phyloP scores from a whole-genome alignment of 92 coral and sea anemone genomes.

The Epizoanthus rinbou region DNA sequence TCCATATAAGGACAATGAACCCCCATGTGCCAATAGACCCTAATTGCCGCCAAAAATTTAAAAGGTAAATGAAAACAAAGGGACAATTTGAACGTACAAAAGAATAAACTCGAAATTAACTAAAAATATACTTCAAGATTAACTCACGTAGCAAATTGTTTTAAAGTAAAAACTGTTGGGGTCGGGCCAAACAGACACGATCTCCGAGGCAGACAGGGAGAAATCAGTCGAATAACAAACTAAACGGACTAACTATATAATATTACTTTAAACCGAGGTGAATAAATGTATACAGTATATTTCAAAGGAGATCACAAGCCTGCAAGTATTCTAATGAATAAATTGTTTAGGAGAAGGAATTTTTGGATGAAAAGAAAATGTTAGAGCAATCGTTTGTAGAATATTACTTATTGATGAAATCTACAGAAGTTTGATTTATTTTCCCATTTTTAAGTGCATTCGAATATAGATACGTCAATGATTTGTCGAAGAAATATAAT shows the following conservation, averaged over 20 bases:
- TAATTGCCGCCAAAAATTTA: conserved; percentile 45
- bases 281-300: no score
- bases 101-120: conserved; percentile 21
- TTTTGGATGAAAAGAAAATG: background rate
- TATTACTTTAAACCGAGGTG: no score
- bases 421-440: conserved; percentile 8
- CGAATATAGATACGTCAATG: conserved; percentile 16
- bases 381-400: conserved; percentile 17
- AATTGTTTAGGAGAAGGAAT: no score
- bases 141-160: conserved; percentile 4
- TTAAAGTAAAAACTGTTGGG: background rate
- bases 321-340: no score
- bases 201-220: background rate
- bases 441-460: conserved; percentile 13
- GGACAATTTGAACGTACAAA: conserved; percentile 13
- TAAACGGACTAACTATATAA: background rate
- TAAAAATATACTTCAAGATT: background rate
- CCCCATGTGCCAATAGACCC: conserved; percentile 22
- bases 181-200: background rate
- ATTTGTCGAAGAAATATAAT: conserved; percentile 12
- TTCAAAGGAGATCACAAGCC: background rate
- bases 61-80: conserved; percentile 39
- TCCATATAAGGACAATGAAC: conserved; percentile 28
- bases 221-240: background rate
- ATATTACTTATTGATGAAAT: conserved; percentile 31